Percentiles rank a stretch among this genome's conserved stretches.
These are phyloP conservation scores for Datnioides undecimradiatus DNA, from an alignment of 2,113 vertebrate species.

Conservation along the genomic window DNA sequence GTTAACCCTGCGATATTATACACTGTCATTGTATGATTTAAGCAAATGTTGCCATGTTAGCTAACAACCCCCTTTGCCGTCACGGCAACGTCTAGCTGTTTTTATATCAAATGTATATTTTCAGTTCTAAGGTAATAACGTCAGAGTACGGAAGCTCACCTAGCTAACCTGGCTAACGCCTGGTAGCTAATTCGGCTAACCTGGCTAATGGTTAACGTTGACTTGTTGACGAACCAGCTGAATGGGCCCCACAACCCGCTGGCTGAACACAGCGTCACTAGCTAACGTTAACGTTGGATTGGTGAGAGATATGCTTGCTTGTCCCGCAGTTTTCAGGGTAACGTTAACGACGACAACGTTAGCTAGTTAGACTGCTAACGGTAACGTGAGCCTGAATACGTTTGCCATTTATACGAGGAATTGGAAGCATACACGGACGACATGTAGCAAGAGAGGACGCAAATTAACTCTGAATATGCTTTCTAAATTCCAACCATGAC, in stretches of 20 bases:
- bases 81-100: background rate
- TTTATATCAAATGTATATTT: background rate
- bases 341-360: constrained; percentile 71
- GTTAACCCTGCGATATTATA: constrained; percentile 68
- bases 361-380: constrained; percentile 73
- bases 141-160: constrained; percentile 17
- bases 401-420: constrained; percentile 58
- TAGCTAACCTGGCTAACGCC: constrained; percentile 60
- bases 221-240: constrained; percentile 82
- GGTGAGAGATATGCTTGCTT: constrained; percentile 73
- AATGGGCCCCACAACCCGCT: constrained; percentile 79
- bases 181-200: constrained; percentile 66
- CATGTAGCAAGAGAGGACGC: constrained; percentile 62
- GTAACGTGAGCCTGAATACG: constrained; percentile 56
- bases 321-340: constrained; percentile 75
- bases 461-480: constrained; percentile 76
- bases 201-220: constrained; percentile 79
- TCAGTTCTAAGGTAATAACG: background rate
- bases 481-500: constrained; percentile 80
- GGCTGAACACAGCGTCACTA: constrained; percentile 80
- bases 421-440: constrained; percentile 44
- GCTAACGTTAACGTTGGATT: constrained; percentile 73
- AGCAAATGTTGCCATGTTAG: constrained; percentile 36
- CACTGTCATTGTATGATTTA: constrained; percentile 68
- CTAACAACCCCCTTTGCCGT: constrained; percentile 14